These are phyloP conservation scores for Miniopterus natalensis DNA, from an alignment of 2,113 vertebrate species.

Conservation along the genomic window DNA sequence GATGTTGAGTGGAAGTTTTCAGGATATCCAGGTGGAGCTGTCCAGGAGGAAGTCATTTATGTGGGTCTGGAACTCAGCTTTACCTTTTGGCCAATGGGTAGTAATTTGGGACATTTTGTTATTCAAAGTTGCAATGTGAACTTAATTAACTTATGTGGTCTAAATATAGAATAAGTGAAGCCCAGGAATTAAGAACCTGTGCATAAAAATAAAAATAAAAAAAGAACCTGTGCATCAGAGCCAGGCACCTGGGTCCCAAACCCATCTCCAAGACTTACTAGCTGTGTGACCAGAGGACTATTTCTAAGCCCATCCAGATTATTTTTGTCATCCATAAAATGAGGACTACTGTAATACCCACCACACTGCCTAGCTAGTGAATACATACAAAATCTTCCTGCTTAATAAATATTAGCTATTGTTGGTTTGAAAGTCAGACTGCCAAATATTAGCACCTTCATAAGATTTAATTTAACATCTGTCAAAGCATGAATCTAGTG, in stretches of 20 bases:
- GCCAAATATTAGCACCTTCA: not conserved
- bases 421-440: not conserved
- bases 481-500: not conserved
- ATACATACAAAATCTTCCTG: not conserved
- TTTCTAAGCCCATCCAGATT: not conserved
- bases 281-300: not conserved
- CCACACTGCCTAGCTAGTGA: not conserved
- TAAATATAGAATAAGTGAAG: not conserved
- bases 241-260: not conserved
- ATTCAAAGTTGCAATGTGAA: not conserved
- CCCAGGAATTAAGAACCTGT: not conserved
- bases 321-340: not conserved
- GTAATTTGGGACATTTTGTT: not conserved
- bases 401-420: not conserved
- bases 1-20: not conserved
- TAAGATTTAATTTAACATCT: not conserved
- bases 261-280: not conserved
- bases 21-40: not conserved
- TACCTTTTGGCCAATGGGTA: not conserved
- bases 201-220: not conserved
- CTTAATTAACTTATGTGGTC: not conserved
- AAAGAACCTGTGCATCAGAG: not conserved
- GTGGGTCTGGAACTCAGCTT: not conserved
- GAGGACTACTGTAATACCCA: not conserved
- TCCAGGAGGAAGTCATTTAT: not conserved